Percentiles rank a stretch among this genome's conserved stretches.
Conservation (phyloP, 1,140 invertebrate species). For the Drosophila sulfurigaster region DNA sequence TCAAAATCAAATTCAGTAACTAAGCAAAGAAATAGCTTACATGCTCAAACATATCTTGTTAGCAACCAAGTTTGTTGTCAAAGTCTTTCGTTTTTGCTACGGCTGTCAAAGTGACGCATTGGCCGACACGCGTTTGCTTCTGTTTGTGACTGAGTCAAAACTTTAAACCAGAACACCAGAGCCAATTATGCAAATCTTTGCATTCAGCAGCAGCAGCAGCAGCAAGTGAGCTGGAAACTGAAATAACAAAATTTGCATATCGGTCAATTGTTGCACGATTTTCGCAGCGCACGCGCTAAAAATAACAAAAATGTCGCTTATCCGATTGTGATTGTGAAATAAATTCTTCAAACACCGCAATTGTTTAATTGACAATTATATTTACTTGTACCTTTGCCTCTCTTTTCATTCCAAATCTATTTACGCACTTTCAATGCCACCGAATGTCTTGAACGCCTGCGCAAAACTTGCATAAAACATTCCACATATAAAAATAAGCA, state of each 20-base stretch:
- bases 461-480: constrained; percentile 31
- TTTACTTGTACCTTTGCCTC: constrained; percentile 1
- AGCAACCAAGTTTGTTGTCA: constrained; percentile 19
- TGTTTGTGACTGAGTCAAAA: constrained; percentile 60
- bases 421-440: constrained; percentile 66
- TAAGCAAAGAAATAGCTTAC: background rate
- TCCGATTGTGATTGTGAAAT: constrained; percentile 49
- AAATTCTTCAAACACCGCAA: constrained; percentile 29
- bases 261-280: constrained; percentile 79
- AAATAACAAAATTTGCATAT: constrained; percentile 66
- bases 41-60: background rate
- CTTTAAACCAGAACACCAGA: constrained; percentile 70
- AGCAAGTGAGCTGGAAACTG: constrained; percentile 48
- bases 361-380: constrained; percentile 28
- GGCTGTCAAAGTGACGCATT: constrained; percentile 38
- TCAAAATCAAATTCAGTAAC: background rate
- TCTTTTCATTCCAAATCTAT: constrained; percentile 20
- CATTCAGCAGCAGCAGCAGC: background rate
- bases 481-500: constrained; percentile 47
- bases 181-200: constrained; percentile 75
- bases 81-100: constrained; percentile 40
- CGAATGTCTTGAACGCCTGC: constrained; percentile 37
- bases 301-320: constrained; percentile 44
- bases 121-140: constrained; percentile 60
- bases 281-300: constrained; percentile 65